Conservation (phyloP, 1,140 invertebrate species). For the Metaphire vulgaris region DNA sequence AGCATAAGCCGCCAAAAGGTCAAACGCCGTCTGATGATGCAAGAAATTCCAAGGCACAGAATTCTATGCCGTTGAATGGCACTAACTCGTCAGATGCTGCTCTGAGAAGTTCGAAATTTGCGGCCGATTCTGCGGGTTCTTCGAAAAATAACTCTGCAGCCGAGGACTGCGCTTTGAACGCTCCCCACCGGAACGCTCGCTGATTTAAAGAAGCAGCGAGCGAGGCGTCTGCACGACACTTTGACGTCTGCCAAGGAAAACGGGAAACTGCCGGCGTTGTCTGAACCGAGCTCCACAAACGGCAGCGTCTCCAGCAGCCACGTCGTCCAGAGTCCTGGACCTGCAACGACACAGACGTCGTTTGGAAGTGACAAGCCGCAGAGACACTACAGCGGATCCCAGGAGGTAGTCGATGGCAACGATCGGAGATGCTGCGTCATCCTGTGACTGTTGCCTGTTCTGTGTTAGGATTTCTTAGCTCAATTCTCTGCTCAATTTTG, state of each 20-base stretch:
- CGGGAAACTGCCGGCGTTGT: not conserved
- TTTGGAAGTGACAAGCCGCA: not conserved
- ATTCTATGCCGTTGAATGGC: too few species aligned
- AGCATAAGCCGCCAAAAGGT: not conserved
- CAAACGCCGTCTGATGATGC: not conserved
- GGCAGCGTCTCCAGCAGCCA: not conserved
- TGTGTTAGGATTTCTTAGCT: not conserved
- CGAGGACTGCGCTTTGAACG: too few species aligned
- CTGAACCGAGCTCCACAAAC: not conserved
- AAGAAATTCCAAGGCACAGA: not conserved
- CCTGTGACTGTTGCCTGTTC: too few species aligned
- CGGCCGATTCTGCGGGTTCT: too few species aligned
- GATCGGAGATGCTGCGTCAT: not conserved
- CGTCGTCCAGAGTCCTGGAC: not conserved
- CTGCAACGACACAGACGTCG: not conserved
- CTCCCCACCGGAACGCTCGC: constrained; percentile 63
- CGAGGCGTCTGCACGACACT: constrained; percentile 40
- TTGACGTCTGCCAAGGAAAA: not conserved
- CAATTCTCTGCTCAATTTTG: not conserved
- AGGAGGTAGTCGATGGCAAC: not conserved
- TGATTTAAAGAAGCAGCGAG: constrained; percentile 80
- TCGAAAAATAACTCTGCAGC: too few species aligned
- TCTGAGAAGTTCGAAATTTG: too few species aligned
- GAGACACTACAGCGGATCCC: not conserved
- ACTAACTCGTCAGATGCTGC: too few species aligned